Base-by-base conservation (phyloP, 2,888 invertebrate species). In the Callyntrura guangdongensis region DNA sequence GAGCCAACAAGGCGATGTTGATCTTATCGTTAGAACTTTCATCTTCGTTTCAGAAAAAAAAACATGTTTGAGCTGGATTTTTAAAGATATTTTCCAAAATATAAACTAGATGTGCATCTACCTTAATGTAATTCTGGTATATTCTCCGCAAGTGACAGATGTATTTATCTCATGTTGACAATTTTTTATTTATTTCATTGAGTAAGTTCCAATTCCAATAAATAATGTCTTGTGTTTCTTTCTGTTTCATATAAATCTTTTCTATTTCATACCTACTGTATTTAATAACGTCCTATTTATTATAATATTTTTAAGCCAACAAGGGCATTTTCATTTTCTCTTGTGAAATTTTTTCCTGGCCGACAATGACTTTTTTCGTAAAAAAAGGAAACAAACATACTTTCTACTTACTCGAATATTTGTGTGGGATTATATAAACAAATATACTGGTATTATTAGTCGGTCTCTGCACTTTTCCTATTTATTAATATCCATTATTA, bases 151-250 rank as follows among this genome's bases (percentile, higher is more conserved):
- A 69, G 12, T 79, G 86, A 27, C 90, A 91, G 88, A 91, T 91
- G 88, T 47, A 69, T 81, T 25, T 84, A 69, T 81, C 45, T 84
- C 77, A 90, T 89, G 81, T 81, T 90, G 84, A 90, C 72, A 83
- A 89, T 91, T 89, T n/a, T 85, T 86, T 86, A 36, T 72, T 89
- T 81, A 82, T 90, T 74, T 69, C 67, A 59, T 92, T 89, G 98
- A 98, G 97, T 97, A 95, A 96, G 97, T 96, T 95, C 92, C 17
- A 5, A 45, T 59, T 81, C 14, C 14, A 81, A 36, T 59, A n/a
- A n/a, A 0, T 36, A 20, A 8, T 69, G 4, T 36, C n/a, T n/a
- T n/a, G n/a, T n/a, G n/a, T n/a, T n/a, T n/a, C n/a, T n/a, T n/a
- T n/a, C n/a, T n/a, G n/a, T n/a, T n/a, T n/a, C n/a, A n/a, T n/a